Base-by-base conservation (phyloP, 2,797 vertebrate genomes). In the Acipenser ruthenus region DNA sequence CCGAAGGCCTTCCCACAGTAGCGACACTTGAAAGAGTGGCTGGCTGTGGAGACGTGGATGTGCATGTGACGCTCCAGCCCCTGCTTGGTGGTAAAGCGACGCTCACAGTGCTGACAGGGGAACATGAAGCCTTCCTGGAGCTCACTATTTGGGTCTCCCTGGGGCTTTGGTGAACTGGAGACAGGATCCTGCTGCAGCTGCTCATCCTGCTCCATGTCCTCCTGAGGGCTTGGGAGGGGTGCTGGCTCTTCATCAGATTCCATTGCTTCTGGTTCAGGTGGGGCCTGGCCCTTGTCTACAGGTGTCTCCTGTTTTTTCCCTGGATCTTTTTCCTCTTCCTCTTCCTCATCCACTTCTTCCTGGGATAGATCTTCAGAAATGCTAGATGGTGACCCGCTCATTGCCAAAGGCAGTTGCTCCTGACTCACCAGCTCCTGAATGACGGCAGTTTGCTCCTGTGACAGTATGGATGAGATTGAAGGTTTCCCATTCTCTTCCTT, bases 1-100 rank as follows among this genome's bases (percentile, higher is more conserved):
- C 96, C 95, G 0, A 99, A 99, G 0, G 93, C 87, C 70, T 99
- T 99, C 69, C 89, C 92, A 12, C 97, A 99, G 72, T 99, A 98
- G 0, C 92, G 90, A 70, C 97, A 99, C 74, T 91, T 96, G 82
- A 97, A 99, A 3, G 95, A 88, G 0, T 96, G 94, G 48, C 60
- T 85, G 37, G 88, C 50, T 0, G 86, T 84, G 6, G 92, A 90
- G 48, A 92, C 86, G 1, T 99, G 97, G 78, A 98, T 97, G 72
- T 97, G 94, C 82, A 90, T 88, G 74, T 99, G 97, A 23, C 95
- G 94, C 65, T 99, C 96, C 0, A 99, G 89, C 10, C 95, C 96
- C 67, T 99, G 95, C 78, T 95, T 96, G 53, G 95, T 97, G 49
- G 93, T 91, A 37, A 99, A 99, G 77, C 91, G 94, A 63, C 94